These are phyloP conservation scores for Rhizomys pruinosus DNA, from an alignment of 2,113 vertebrate species.

Conservation along the genomic window DNA sequence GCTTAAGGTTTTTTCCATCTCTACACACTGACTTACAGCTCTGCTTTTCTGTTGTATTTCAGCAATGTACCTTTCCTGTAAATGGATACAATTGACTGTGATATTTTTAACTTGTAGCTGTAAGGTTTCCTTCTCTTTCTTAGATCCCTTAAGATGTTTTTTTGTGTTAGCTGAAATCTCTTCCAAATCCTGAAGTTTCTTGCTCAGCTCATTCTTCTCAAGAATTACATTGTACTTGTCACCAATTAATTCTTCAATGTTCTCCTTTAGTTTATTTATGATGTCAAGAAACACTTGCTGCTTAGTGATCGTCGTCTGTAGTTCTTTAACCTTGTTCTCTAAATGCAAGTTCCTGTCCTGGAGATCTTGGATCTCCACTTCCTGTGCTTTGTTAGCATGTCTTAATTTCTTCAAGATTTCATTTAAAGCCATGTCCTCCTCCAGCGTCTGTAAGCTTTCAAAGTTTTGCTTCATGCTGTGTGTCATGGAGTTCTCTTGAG, in stretches of 20 bases:
- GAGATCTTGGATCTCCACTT: conserved; percentile 64
- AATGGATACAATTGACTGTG: conserved; percentile 25
- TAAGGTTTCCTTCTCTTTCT: conserved; percentile 63
- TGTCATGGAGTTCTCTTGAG: not conserved
- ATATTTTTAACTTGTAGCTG: conserved; percentile 66
- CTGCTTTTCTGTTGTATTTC: conserved; percentile 69
- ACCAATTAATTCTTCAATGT: conserved; percentile 65
- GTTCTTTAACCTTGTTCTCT: conserved; percentile 68
- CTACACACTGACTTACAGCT: conserved; percentile 35
- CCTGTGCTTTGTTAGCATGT: conserved; percentile 63
- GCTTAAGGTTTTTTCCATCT: conserved; percentile 38
- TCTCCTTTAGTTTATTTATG: conserved; percentile 70
- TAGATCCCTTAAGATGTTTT: conserved; percentile 66
- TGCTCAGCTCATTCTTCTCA: conserved; percentile 66
- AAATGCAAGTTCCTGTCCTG: conserved; percentile 61
- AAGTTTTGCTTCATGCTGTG: not conserved
- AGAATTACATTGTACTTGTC: conserved; percentile 72
- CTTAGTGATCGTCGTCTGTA: conserved; percentile 46
- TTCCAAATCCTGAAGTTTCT: conserved; percentile 38
- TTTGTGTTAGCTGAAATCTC: conserved; percentile 55
- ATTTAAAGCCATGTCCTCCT: conserved; percentile 63
- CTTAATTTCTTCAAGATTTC: conserved; percentile 60
- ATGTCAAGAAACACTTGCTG: conserved; percentile 47
- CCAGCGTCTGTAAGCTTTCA: conserved; percentile 27
- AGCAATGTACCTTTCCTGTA: conserved; percentile 65